Base-by-base conservation (phyloP, 2,797 vertebrate genomes). In the Tamandua tetradactyla region DNA sequence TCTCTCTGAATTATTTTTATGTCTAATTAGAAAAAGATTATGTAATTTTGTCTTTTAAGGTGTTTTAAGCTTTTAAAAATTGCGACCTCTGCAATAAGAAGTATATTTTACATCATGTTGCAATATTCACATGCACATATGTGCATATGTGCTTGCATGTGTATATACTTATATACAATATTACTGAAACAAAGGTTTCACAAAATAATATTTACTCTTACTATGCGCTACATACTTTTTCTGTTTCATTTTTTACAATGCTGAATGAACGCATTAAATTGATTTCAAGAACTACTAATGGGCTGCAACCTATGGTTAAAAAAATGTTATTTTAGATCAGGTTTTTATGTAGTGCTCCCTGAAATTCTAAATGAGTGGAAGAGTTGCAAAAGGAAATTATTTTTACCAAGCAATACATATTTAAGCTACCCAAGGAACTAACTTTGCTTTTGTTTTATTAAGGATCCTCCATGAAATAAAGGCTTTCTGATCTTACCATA, bases 121-220 rank as follows among this genome's bases (percentile, higher is more conserved):
- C 20, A 69, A 17, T 66, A 44, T 59, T 15, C 12, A 59, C 25
- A 15, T 55, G 27, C 17, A 95, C 32, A 87, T 75, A 37, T 12
- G 27, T 87, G 30, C 37, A 32, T 66, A 5, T 85, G 23, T 71
- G 13, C 89, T 49, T 91, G 11, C 71, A 69, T 75, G 35, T 81
- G 47, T 59, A 32, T 79, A 57, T 69, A 47, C 71, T 1, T 86
- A 59, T 79, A 57, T 59, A 49, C 40, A 87, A 59, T 76, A 75
- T 79, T 83, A 96, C 44, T 87, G 86, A 92, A 81, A 79, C 35
- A 75, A 27, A 68, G 78, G 32, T 88, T 90, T 90, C 13, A 71
- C 12, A 89, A 76, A 87, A 66, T 82, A 57, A 15, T 75, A 62
- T 55, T 81, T 87, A 9, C 30, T 87, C 8, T 87, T 85, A 89